These are phyloP conservation scores for Protosalanx chinensis DNA, from an alignment of 2,797 vertebrate species.

Conservation along the genomic window DNA sequence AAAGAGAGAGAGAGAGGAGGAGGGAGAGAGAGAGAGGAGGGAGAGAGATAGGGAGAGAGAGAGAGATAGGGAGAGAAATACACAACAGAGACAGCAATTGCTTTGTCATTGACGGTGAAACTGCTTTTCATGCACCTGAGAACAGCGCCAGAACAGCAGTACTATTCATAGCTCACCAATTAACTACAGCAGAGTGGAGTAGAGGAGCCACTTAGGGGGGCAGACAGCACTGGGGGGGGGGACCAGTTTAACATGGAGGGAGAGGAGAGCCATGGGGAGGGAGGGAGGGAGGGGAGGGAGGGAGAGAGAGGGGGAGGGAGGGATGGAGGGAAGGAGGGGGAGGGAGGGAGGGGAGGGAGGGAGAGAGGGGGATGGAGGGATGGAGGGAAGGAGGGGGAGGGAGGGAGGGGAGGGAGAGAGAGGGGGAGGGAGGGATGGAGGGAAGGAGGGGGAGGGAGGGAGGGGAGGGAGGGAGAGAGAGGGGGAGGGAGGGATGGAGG, in stretches of 20 bases:
- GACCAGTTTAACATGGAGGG: neutral
- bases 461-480: no score
- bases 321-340: no score
- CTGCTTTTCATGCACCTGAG: conserved; percentile 26
- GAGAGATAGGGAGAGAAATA: neutral
- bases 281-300: no score
- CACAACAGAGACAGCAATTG: conserved; percentile 12
- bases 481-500: neutral
- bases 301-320: no score
- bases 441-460: neutral
- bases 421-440: neutral
- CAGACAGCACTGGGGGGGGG: neutral
- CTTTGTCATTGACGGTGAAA: conserved; percentile 28
- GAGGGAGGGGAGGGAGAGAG: no score
- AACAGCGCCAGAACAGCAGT: conserved; percentile 32
- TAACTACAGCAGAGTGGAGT: conserved; percentile 31
- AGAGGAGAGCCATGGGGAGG: neutral
- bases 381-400: neutral
- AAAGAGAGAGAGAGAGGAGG: neutral
- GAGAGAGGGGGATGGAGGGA: no score
- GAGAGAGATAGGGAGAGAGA: conserved; percentile 1
- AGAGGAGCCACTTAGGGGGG: conserved; percentile 16
- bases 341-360: no score
- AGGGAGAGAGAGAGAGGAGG: conserved; percentile 12
- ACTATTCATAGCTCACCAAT: conserved; percentile 44